Base-by-base conservation (phyloP, 2,113 vertebrate genomes). In the Laticauda colubrina region DNA sequence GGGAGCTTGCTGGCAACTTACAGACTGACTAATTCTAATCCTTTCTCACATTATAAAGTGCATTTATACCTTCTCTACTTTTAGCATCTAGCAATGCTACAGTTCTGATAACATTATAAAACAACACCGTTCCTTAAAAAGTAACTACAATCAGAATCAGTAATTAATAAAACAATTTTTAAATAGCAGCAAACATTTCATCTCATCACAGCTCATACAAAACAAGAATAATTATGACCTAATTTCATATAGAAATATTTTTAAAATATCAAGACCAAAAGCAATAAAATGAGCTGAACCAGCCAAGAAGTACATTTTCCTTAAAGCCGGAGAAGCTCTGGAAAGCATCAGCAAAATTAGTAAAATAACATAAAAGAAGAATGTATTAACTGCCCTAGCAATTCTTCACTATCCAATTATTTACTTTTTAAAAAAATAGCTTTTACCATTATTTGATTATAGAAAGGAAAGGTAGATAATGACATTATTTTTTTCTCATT, bases 401-500 rank as follows among this genome's bases (percentile, higher is more conserved):
- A 51, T 48, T 24, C 43, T 45, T 57, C 55, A 43, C 2, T 24
- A 89, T 89, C 55, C 14, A 89, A 89, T 43, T 57, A 23, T 2
- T 75, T n/a, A 18, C 69, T 18, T 18, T 75, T 20, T 39, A 7
- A 12, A 64, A 64, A n/a, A 75, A 75, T 12, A 20, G 1, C 69
- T 81, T 39, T 81, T 39, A 6, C 18, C 34, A 81, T 81, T 81
- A 81, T 43, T 34, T 57, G 56, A 24, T 23, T 24, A 24, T 43
- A 39, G 24, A 6, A 45, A 59, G 1, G 11, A 39, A 39, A 43
- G 11, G 9, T 12, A 26, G 48, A 54, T 54, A 88, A 54, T 54
- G 8, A 4, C 8, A 29, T 11, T 3, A 6, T n/a, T 8, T 21
- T 51, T 3, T 2, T 6, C n/a, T 26, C 2, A 9, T 20, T 9